These are phyloP conservation scores for Zaprionus gabonicus DNA, from an alignment of 1,140 invertebrate genomes.

Conservation along the genomic window DNA sequence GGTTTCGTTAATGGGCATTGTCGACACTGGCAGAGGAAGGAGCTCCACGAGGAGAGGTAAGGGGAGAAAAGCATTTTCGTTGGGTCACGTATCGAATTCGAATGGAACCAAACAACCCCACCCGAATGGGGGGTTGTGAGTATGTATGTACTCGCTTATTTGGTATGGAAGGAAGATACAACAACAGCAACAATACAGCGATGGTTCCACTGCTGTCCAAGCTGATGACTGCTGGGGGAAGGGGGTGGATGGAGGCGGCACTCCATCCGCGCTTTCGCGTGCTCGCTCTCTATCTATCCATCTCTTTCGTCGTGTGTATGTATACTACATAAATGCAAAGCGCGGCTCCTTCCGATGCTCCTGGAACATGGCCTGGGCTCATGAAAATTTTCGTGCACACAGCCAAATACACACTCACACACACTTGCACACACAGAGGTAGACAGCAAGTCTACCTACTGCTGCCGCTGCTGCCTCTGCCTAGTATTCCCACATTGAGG, in stretches of 20 bases:
- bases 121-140: slow-evolving; percentile 32
- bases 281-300: not conserved
- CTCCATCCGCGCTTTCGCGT: slow-evolving; percentile 7
- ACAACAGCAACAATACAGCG: slow-evolving; percentile 1
- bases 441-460: slow-evolving; percentile 70
- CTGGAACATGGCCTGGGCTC: slow-evolving; percentile 51
- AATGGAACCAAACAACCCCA: slow-evolving; percentile 47
- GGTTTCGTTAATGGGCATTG: slow-evolving; percentile 68
- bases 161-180: slow-evolving; percentile 38
- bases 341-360: slow-evolving; percentile 68
- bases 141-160: slow-evolving; percentile 33
- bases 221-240: slow-evolving; percentile 32
- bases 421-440: slow-evolving; percentile 52
- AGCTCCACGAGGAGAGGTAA: not conserved
- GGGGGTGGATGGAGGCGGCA: not conserved
- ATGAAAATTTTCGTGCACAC: slow-evolving; percentile 72
- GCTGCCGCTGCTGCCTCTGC: slow-evolving; percentile 24
- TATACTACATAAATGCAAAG: slow-evolving; percentile 81
- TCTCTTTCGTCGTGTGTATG: slow-evolving; percentile 60
- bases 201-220: slow-evolving; percentile 27
- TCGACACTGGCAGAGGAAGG: slow-evolving; percentile 11
- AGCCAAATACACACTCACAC: slow-evolving; percentile 26
- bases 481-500: slow-evolving; percentile 59
- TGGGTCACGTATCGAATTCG: slow-evolving; percentile 75
- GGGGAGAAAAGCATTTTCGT: slow-evolving; percentile 74